phyloP scores from a whole-genome alignment of 2,888 invertebrate species.

The Molanna angustata region DNA sequence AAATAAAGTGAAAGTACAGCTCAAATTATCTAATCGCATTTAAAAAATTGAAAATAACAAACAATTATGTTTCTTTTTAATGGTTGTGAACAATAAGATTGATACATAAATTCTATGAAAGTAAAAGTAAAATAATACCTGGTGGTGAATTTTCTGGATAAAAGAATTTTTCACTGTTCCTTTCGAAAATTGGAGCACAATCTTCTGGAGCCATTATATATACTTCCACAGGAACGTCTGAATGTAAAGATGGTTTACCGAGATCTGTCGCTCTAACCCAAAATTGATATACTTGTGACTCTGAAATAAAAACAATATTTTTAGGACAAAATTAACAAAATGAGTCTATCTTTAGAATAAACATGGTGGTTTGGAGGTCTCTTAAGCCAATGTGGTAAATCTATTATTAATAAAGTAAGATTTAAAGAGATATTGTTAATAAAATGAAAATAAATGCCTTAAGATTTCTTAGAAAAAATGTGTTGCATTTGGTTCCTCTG shows the following conservation, averaged over 20 bases:
- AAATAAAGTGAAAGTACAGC: no score
- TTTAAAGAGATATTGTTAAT: no score
- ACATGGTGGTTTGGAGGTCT: background rate
- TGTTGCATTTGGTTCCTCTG: no score
- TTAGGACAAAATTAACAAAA: conserved; percentile 1
- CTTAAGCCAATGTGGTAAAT: background rate
- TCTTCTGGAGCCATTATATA: conserved; percentile 70
- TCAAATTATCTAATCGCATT: no score
- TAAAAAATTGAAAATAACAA: no score
- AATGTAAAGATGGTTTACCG: conserved; percentile 73
- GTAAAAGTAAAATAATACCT: conserved; percentile 48
- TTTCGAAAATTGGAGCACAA: conserved; percentile 69
- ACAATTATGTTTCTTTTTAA: no score
- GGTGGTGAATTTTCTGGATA: conserved; percentile 72
- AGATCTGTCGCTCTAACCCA: conserved; percentile 86
- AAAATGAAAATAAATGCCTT: no score
- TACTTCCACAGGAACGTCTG: conserved; percentile 79
- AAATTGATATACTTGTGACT: conserved; percentile 78
- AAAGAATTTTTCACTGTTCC: conserved; percentile 74
- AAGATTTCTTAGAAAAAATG: no score
- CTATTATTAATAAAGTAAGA: no score
- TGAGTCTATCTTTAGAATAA: background rate
- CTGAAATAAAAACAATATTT: conserved; percentile 41
- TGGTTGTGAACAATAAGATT: no score
- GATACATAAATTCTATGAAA: no score